These are phyloP conservation scores for Pipistrellus kuhlii DNA, from an alignment of 2,797 vertebrate genomes.

Conservation along the genomic window DNA sequence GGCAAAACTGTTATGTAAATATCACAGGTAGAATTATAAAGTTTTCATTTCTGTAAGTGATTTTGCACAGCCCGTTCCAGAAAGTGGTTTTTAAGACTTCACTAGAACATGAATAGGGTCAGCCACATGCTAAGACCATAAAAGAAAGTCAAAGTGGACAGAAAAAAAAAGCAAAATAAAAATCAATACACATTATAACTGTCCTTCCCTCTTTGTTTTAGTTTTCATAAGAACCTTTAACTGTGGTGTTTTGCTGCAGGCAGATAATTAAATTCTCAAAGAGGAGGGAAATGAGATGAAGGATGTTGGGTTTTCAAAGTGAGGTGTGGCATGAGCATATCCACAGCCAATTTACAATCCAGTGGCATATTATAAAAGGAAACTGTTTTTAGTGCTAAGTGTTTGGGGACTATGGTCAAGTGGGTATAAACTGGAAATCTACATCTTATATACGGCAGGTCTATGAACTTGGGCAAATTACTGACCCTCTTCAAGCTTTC, in stretches of 20 bases:
- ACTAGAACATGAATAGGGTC: constrained; percentile 7
- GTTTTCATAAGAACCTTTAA: constrained; percentile 63
- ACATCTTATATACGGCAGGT: accelerated
- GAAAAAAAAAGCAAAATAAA: constrained; percentile 24
- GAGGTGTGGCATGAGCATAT: constrained; percentile 25
- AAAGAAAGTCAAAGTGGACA: constrained; percentile 32
- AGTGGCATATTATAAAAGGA: constrained; percentile 3
- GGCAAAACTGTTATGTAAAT: not conserved
- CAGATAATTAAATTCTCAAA: constrained; percentile 67
- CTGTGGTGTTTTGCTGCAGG: constrained; percentile 52
- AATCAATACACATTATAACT: constrained; percentile 11
- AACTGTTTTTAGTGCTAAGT: constrained; percentile 7
- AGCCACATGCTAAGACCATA: constrained; percentile 19
- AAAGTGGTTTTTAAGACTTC: constrained; percentile 39
- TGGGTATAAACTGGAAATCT: not conserved
- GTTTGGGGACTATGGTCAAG: not conserved
- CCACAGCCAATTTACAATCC: constrained; percentile 27
- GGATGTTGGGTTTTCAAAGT: constrained; percentile 39
- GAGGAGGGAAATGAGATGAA: constrained; percentile 44
- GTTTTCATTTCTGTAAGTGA: not conserved
- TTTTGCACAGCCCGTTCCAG: not conserved
- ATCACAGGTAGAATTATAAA: not conserved
- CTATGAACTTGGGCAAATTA: not conserved
- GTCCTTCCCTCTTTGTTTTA: constrained; percentile 45
- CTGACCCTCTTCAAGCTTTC: not conserved